phyloP scores from a whole-genome alignment of 2,888 invertebrate species.

The Lathronympha strigana region DNA sequence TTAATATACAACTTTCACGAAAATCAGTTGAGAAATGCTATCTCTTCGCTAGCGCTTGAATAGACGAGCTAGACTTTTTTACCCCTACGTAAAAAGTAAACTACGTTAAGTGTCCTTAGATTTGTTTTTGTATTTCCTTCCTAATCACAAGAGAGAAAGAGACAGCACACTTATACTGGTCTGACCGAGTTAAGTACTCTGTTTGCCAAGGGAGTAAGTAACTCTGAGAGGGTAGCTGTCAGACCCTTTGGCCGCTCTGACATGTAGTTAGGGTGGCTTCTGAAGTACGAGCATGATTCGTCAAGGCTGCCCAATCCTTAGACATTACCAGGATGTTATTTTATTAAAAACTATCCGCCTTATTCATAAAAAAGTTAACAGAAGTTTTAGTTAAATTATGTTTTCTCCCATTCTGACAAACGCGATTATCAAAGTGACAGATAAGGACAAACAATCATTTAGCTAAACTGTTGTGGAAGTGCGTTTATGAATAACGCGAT shows the following conservation, averaged over 20 bases:
- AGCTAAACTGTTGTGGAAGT: no score
- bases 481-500: no score
- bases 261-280: constrained; percentile 3
- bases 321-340: not conserved
- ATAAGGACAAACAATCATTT: no score
- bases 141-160: not conserved
- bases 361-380: no score
- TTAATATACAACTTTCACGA: no score
- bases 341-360: not conserved
- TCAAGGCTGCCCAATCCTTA: constrained; percentile 5
- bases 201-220: not conserved
- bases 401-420: no score
- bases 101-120: not conserved
- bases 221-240: constrained; percentile 7
- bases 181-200: not conserved
- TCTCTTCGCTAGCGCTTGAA: no score
- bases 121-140: not conserved
- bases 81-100: no score
- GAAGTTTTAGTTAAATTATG: no score
- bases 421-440: no score
- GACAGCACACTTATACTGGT: not conserved
- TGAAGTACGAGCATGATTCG: constrained; percentile 2
- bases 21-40: no score
- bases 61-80: no score
- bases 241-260: constrained; percentile 9